Percentiles rank a stretch among this genome's conserved stretches.
Conservation (phyloP, 2,113 vertebrate species). For the Paramisgurnus dabryanus region DNA sequence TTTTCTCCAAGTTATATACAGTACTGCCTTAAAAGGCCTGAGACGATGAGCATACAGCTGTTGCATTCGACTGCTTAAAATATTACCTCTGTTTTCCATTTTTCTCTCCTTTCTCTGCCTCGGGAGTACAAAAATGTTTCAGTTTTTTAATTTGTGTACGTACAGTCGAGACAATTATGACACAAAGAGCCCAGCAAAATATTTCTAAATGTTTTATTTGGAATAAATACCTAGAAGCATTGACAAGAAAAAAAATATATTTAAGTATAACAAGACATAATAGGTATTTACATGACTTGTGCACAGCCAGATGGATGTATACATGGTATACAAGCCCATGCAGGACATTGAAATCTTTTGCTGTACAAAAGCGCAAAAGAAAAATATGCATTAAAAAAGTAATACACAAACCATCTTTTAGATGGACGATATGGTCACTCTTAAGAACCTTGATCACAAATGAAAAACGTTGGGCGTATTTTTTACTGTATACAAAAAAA, state of each 20-base stretch:
- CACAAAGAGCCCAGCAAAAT: background rate
- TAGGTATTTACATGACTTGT: slow-evolving; percentile 74
- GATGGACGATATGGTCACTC: slow-evolving; percentile 66
- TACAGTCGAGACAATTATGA: slow-evolving; percentile 26
- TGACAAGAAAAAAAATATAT: slow-evolving; percentile 65
- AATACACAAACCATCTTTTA: slow-evolving; percentile 67
- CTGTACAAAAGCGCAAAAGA: slow-evolving; percentile 78
- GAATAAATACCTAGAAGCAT: slow-evolving; percentile 78
- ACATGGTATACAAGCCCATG: slow-evolving; percentile 81
- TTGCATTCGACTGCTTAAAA: slow-evolving; percentile 47
- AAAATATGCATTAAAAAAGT: slow-evolving; percentile 59
- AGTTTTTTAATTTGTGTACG: slow-evolving; percentile 3
- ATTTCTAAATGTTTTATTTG: slow-evolving; percentile 74
- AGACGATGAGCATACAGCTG: slow-evolving; percentile 46
- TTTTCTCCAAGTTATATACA: slow-evolving; percentile 59
- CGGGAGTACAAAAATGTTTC: slow-evolving; percentile 13
- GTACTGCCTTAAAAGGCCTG: slow-evolving; percentile 57
- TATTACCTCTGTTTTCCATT: slow-evolving; percentile 48
- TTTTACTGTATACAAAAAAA: slow-evolving; percentile 60
- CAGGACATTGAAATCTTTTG: slow-evolving; percentile 74
- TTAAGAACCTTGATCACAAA: slow-evolving; percentile 67
- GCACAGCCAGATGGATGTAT: slow-evolving; percentile 79
- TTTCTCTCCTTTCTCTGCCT: slow-evolving; percentile 40
- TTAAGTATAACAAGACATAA: slow-evolving; percentile 49
- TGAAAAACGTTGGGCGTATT: slow-evolving; percentile 61